phyloP scores from a whole-genome alignment of 2,888 invertebrate species.

The Nudaria mundana region DNA sequence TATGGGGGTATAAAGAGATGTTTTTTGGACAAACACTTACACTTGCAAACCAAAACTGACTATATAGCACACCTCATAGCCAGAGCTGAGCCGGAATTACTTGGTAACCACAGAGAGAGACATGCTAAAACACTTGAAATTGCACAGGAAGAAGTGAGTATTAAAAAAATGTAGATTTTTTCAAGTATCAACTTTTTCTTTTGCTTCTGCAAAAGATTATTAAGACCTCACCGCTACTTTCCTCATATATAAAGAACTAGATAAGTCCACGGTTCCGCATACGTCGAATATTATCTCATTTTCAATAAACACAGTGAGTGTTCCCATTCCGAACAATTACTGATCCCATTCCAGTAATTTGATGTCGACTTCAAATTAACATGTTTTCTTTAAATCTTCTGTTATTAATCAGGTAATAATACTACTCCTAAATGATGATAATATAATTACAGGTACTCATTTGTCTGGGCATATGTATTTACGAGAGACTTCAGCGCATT shows the following conservation, averaged over 20 bases:
- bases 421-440: too few relatives aligned
- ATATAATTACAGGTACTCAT: slow-evolving; percentile 86
- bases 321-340: too few relatives aligned
- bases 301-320: too few relatives aligned
- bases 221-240: neutral
- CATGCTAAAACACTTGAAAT: slow-evolving; percentile 98
- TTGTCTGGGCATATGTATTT: slow-evolving; percentile 95
- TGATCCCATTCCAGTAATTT: too few relatives aligned
- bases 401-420: too few relatives aligned
- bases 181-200: neutral
- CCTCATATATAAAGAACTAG: too few relatives aligned
- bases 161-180: too few relatives aligned
- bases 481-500: slow-evolving; percentile 93
- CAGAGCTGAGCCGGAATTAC: slow-evolving; percentile 94
- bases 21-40: slow-evolving; percentile 92
- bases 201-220: neutral
- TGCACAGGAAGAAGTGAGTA: slow-evolving; percentile 91
- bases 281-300: too few relatives aligned
- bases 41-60: slow-evolving; percentile 92
- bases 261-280: too few relatives aligned
- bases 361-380: too few relatives aligned
- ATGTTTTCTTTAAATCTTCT: too few relatives aligned
- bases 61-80: slow-evolving; percentile 94
- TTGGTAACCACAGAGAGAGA: slow-evolving; percentile 93
- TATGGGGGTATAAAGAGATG: slow-evolving; percentile 94